Base-by-base conservation (phyloP, 1,140 invertebrate genomes). In the Heliconius hewitsoni region DNA sequence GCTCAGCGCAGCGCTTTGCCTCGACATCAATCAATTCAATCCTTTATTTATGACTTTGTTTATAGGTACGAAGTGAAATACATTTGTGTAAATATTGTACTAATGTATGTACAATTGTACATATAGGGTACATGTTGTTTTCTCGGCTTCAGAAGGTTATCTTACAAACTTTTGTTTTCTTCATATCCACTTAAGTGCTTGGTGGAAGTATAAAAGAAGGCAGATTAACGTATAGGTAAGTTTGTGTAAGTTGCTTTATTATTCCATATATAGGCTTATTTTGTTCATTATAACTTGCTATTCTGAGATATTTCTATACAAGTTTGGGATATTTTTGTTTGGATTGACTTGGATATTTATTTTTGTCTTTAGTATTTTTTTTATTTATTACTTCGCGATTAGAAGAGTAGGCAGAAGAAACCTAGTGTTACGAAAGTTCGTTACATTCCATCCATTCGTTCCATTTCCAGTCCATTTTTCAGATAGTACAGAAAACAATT, bases 111-210 rank as follows among this genome's bases (percentile, higher is more conserved):
- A 46, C 11, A 46, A 5, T 46, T 46, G 13, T 46, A 46, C 42
- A 0, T 46, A 46, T 46, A 46, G 42, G 8, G 27, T 30, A 66
- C 60, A 30, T 66, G 60, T 66, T 66, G 13, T 66, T 66, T 66
- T 66, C 60, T 66, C 27, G 27, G 23, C 23, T 23, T 13, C 60
- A 66, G 23, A 66, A 66, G 60, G 30, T 66, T 66, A 30, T 66
- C 27, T 66, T 4, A 27, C 23, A 13, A 66, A 66, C 2, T 30
- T 66, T 66, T 30, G 19, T n/a, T 66, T 66, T 66, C 23, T 30
- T 66, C 60, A 66, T 66, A 66, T 66, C 60, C 60, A 66, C 60
- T 66, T 66, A 66, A 66, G 60, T 66, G 60, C 60, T 66, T 6
- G 13, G 60, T 13, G 60, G 13, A 66, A 66, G 27, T 66, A 66